Conservation (phyloP, 92 coral and sea anemone species). For the Anthopleura xanthogrammica region DNA sequence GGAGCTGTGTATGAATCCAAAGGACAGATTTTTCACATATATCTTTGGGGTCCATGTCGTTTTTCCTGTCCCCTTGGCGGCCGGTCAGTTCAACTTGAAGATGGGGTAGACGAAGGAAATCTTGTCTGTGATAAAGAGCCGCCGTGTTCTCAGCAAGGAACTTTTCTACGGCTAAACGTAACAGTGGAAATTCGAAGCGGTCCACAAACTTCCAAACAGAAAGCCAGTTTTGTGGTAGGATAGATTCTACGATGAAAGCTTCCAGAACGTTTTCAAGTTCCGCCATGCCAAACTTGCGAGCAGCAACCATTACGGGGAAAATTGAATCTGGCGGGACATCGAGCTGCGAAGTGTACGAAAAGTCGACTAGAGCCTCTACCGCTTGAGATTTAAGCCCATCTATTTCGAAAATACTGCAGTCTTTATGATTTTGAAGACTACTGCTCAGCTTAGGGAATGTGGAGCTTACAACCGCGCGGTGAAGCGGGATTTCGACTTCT, state of each 20-base stretch:
- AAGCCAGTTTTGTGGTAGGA: constrained; percentile 78
- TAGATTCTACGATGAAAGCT: constrained; percentile 59
- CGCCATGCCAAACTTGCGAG: constrained; percentile 64
- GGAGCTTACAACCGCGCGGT: constrained; percentile 77
- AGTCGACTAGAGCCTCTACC: constrained; percentile 83
- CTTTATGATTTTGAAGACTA: constrained; percentile 47
- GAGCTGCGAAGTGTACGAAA: constrained; percentile 70
- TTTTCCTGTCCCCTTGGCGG: constrained; percentile 50
- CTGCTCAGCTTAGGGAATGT: constrained; percentile 70
- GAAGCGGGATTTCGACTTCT: constrained; percentile 69
- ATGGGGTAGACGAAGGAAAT: constrained; percentile 86
- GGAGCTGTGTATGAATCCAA: constrained; percentile 84
- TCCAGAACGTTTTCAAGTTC: constrained; percentile 67
- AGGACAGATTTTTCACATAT: constrained; percentile 70
- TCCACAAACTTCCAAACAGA: constrained; percentile 66
- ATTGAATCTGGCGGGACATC: constrained; percentile 60
- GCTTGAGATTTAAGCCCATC: constrained; percentile 81
- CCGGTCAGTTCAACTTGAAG: constrained; percentile 83
- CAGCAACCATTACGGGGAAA: constrained; percentile 62
- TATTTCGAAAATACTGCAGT: constrained; percentile 49
- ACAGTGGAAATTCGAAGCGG: constrained; percentile 45
- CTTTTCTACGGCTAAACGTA: constrained; percentile 73
- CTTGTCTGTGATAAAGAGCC: constrained; percentile 73
- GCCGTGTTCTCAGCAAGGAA: constrained; percentile 70
- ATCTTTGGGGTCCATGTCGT: constrained; percentile 59